Evolutionary conservation across 2,797 vertebrate genomes (phyloP), one percentile per base, ranked within the genome.

Genomic region (Melanogrammus aeglefinus): DNA sequence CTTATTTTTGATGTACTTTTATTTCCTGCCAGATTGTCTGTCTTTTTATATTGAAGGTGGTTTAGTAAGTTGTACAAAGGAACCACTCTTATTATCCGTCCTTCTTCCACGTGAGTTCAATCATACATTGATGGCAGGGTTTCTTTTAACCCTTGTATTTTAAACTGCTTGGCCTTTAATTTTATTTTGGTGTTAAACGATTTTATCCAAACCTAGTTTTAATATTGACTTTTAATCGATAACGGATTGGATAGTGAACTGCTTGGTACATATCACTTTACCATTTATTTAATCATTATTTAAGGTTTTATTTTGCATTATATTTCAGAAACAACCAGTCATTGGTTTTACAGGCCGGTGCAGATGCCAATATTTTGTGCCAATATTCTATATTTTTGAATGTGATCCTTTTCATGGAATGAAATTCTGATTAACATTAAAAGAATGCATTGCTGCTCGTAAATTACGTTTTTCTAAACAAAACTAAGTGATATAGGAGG

Each of bases 1-100:
- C 44, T 73, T 63, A 38, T 70, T 81, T 36, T 21, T 83, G 27
- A 51, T 79, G 78, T 87, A 75, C 76, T 78, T 76, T 76, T 78
- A 3, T 81, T 82, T 85, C 33, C 74, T 44, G 27, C 63, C 75
- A 35, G n/a, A 9, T 24, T 85, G 33, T 73, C 51, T 75, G 27
- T 76, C 18, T 63, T 69, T 69, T 69, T 69, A 69, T 69, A 69
- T 69, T 69, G 63, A 69, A 27, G 63, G 63, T 69, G 63, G 63
- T 69, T 21, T 63, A 24, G 9, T 27, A 12, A 69, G 63, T 27
- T 69, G 9, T 69, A 12, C 63, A 69, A 27, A 69, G 10, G 9
- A 69, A 69, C 10, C 63, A 63, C 57, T 69, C 1, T 69, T 66
- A 24, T 66, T 27, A 69, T 69, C 63, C 63, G 29, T 69, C n/a